Conservation (phyloP, 2,797 vertebrate genomes). For the Hippoglossus hippoglossus region DNA sequence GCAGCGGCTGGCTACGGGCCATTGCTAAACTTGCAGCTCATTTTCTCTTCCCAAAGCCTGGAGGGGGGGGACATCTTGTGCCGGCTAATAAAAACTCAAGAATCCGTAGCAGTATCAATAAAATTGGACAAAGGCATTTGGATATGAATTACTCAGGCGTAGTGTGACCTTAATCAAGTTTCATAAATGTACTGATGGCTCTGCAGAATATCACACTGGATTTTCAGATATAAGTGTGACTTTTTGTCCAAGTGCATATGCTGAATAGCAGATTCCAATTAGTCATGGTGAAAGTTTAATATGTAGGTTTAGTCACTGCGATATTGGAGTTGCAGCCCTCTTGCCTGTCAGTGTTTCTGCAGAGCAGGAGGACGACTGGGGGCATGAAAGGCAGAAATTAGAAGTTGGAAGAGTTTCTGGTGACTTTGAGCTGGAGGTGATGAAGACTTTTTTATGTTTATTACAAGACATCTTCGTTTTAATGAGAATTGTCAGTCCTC, state of each 20-base stretch:
- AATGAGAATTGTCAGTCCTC: conserved; percentile 19
- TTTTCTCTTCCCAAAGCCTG: conserved; percentile 52
- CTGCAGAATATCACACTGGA: conserved; percentile 21
- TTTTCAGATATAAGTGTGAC: conserved; percentile 15
- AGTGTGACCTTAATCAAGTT: conserved; percentile 42
- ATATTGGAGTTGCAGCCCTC: conserved; percentile 6
- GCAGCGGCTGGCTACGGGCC: conserved; percentile 45
- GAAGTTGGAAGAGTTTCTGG: conserved; percentile 17
- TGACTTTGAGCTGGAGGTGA: conserved; percentile 31
- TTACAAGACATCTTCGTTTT: conserved; percentile 34
- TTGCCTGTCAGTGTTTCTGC: conserved; percentile 28
- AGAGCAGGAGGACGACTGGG: conserved; percentile 14
- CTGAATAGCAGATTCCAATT: conserved; percentile 36
- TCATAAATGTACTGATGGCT: conserved; percentile 35
- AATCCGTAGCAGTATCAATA: conserved; percentile 62
- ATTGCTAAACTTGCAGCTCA: conserved; percentile 61
- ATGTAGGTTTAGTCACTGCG: conserved; percentile 1
- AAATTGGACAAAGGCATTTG: conserved; percentile 56
- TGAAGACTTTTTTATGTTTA: conserved; percentile 14
- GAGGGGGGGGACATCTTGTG: conserved; percentile 49
- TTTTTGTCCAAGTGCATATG: conserved; percentile 8
- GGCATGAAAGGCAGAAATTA: conserved; percentile 29
- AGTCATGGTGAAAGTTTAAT: conserved; percentile 30
- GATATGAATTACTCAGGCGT: conserved; percentile 45
- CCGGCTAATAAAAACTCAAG: conserved; percentile 62